phyloP scores from a whole-genome alignment of 2,113 vertebrate genomes.

The Dromiciops gliroides region DNA sequence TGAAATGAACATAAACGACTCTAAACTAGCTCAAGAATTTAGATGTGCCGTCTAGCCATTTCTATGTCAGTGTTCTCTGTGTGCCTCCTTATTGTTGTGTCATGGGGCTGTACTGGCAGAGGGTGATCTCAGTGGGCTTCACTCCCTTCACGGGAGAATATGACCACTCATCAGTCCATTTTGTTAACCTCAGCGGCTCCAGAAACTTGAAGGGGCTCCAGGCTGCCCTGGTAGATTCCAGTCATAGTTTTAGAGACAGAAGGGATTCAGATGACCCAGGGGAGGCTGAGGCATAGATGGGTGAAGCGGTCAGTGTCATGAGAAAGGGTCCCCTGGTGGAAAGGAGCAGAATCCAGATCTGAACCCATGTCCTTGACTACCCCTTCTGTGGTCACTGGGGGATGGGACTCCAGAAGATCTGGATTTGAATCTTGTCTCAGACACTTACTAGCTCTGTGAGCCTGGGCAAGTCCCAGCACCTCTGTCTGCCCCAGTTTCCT shows the following conservation, averaged over 20 bases:
- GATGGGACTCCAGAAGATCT: too few relatives aligned
- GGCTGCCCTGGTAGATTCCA: too few relatives aligned
- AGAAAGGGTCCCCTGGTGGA: not conserved
- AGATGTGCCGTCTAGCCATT: not conserved
- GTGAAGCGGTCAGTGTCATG: not conserved
- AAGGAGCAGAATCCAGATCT: not conserved
- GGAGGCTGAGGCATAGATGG: not conserved
- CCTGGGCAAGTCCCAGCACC: not conserved
- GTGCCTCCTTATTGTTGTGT: not conserved
- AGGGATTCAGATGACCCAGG: not conserved
- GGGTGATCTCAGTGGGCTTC: too few relatives aligned
- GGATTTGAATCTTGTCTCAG: too few relatives aligned
- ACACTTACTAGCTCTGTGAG: too few relatives aligned
- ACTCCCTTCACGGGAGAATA: not conserved
- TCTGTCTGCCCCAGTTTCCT: not conserved
- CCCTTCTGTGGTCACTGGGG: too few relatives aligned
- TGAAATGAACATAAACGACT: not conserved
- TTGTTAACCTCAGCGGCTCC: not conserved
- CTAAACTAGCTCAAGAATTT: not conserved
- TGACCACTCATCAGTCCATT: not conserved
- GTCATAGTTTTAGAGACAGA: not conserved
- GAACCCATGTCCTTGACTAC: not conserved
- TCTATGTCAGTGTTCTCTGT: not conserved
- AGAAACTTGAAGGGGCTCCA: not conserved
- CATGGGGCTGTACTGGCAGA: not conserved